Percentiles rank a stretch among this genome's conserved stretches.
Conservation (phyloP, 2,888 invertebrate genomes). For the Aelia acuminata region DNA sequence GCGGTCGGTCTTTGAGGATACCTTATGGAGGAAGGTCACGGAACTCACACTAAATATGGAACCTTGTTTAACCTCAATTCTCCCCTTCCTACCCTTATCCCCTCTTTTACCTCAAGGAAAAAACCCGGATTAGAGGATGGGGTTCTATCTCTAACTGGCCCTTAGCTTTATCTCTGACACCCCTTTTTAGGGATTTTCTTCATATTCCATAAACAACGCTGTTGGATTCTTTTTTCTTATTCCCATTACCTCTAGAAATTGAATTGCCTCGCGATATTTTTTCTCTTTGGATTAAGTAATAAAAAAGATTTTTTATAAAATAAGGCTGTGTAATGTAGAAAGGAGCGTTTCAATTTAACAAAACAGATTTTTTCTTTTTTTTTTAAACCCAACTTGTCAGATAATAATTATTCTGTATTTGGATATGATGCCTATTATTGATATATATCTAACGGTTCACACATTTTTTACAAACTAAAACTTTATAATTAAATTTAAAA, state of each 20-base stretch:
- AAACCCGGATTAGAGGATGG: neutral
- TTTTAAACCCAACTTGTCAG: no score
- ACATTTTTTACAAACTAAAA: no score
- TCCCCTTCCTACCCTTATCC: neutral
- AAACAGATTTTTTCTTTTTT: no score
- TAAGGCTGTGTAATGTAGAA: no score
- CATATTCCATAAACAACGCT: slow-evolving; percentile 18
- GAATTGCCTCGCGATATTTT: neutral
- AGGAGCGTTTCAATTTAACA: no score
- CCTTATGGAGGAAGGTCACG: neutral
- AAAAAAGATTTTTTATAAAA: neutral
- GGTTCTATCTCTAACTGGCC: slow-evolving; percentile 16
- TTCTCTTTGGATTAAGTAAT: neutral
- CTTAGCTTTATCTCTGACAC: slow-evolving; percentile 18
- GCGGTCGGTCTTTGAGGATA: neutral
- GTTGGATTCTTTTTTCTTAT: neutral
- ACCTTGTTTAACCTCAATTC: slow-evolving; percentile 33
- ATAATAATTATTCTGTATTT: no score
- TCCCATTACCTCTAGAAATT: neutral
- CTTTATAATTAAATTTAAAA: no score
- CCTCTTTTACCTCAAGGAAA: neutral
- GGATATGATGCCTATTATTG: no score
- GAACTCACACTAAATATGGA: slow-evolving; percentile 4
- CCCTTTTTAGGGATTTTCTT: slow-evolving; percentile 35
- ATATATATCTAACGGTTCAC: no score